Percentiles rank a stretch among this genome's conserved stretches.
Evolutionary conservation across 2,888 invertebrate species (phyloP).

Genomic region (Megaustenia siamemsis): DNA sequence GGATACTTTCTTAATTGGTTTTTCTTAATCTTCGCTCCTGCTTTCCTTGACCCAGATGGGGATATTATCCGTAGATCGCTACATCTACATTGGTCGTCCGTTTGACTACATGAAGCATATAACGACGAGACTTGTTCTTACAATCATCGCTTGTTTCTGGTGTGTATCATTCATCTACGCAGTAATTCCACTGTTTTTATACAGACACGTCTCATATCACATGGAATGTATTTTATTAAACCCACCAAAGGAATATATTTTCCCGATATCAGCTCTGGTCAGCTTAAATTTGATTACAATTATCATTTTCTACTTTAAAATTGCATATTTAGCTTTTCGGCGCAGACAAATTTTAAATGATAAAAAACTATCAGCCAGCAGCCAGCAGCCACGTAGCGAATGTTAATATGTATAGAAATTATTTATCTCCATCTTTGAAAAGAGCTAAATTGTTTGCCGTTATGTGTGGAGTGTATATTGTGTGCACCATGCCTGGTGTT

Average conservation of each 20-base stretch:
- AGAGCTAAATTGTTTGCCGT: not conserved
- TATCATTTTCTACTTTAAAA: not conserved
- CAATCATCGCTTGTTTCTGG: not conserved
- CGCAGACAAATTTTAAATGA: not conserved
- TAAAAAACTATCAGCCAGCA: not conserved
- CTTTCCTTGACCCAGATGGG: slow-evolving; percentile 3
- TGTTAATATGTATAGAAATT: not conserved
- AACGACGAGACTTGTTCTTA: not conserved
- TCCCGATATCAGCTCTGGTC: not conserved
- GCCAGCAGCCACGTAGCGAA: not conserved
- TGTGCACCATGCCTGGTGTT: not conserved
- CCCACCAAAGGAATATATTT: not conserved
- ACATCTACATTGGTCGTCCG: slow-evolving; percentile 21
- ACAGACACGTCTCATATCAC: not conserved
- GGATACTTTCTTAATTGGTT: not conserved
- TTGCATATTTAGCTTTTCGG: not conserved
- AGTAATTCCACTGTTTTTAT: not conserved
- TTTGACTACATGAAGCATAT: not conserved
- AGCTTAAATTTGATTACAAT: not conserved
- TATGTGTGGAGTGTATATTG: not conserved
- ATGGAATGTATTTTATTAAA: not conserved
- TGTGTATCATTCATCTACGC: not conserved
- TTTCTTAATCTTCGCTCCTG: not conserved
- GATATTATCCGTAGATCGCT: slow-evolving; percentile 4
- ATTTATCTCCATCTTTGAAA: not conserved